These are phyloP conservation scores for Gnathonemus echidnorhynchus DNA, from an alignment of 2,113 vertebrate genomes.

Conservation along the genomic window DNA sequence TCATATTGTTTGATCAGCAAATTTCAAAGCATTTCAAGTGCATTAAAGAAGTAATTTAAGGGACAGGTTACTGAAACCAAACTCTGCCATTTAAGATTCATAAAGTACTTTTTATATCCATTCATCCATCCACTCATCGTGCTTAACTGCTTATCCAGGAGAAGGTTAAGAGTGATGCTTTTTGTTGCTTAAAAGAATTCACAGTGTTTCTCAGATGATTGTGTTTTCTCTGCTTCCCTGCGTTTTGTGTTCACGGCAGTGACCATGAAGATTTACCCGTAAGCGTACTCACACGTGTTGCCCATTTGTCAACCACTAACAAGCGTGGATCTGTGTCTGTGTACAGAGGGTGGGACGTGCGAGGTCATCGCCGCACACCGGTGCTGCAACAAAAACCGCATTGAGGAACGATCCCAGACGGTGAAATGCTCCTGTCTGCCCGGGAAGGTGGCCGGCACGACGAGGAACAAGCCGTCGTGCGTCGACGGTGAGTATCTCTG, in stretches of 20 bases:
- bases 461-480: constrained; percentile 95
- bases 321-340: background rate
- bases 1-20: background rate
- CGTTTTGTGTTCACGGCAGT: background rate
- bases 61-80: background rate
- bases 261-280: background rate
- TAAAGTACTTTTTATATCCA: background rate
- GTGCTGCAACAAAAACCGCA: constrained; percentile 99
- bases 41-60: constrained; percentile 4
- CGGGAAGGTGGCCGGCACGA: constrained; percentile 96
- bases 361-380: constrained; percentile 98
- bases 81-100: background rate
- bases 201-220: background rate
- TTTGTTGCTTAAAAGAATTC: background rate
- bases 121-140: background rate
- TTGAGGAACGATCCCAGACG: constrained; percentile 96
- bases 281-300: background rate
- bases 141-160: background rate
- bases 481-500: constrained; percentile 80
- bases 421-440: constrained; percentile 99
- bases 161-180: background rate
- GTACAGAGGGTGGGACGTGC: constrained; percentile 94
- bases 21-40: constrained; percentile 2
- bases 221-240: background rate
- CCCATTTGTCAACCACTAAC: background rate